These are phyloP conservation scores for Leptinotarsa rubiginosa DNA, from an alignment of 2,888 invertebrate species.

Conservation along the genomic window DNA sequence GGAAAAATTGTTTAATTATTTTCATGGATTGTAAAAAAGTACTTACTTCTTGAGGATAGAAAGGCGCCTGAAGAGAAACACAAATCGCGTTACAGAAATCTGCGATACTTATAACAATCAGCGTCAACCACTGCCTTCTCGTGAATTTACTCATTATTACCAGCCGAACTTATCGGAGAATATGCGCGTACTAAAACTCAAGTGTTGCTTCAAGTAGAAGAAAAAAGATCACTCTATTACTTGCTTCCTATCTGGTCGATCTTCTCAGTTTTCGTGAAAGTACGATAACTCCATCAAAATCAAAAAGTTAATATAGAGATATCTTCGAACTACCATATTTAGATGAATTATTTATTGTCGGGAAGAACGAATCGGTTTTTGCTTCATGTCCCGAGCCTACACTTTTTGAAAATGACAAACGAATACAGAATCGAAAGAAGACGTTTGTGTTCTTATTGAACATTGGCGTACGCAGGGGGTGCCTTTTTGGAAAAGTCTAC, in stretches of 20 bases:
- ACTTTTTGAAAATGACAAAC: slow-evolving; percentile 20
- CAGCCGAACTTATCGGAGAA: not conserved
- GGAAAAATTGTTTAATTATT: no score
- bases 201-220: not conserved
- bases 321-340: slow-evolving; percentile 61
- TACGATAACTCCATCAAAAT: slow-evolving; percentile 61
- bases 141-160: slow-evolving; percentile 74
- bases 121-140: slow-evolving; percentile 81
- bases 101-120: slow-evolving; percentile 82
- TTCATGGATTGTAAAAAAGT: not conserved
- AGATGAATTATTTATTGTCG: not conserved
- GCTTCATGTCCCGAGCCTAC: slow-evolving; percentile 2
- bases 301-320: slow-evolving; percentile 61
- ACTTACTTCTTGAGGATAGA: slow-evolving; percentile 85
- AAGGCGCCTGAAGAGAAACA: slow-evolving; percentile 86
- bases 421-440: slow-evolving; percentile 16
- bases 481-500: no score
- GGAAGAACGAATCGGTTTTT: slow-evolving; percentile 11
- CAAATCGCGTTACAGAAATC: slow-evolving; percentile 88
- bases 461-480: slow-evolving; percentile 29
- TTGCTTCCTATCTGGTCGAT: slow-evolving; percentile 25
- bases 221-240: slow-evolving; percentile 18
- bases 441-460: slow-evolving; percentile 14
- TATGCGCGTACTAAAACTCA: not conserved
- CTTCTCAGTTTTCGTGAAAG: slow-evolving; percentile 49